Evolutionary conservation across 2,888 invertebrate species (phyloP), one percentile per base, ranked within the genome.

Genomic region (Drosophila recens): DNA sequence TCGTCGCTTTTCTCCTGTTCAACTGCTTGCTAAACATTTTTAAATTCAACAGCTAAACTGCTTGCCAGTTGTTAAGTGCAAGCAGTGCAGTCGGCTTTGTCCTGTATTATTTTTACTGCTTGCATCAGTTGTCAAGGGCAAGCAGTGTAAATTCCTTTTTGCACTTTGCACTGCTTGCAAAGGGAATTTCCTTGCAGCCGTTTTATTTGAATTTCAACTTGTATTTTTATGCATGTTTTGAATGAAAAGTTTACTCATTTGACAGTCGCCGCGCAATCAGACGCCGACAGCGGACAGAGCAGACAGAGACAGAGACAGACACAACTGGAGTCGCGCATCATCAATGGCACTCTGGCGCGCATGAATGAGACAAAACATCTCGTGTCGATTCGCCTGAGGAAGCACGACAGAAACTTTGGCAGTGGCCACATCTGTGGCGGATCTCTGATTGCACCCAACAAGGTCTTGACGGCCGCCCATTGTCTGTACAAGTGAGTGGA

Each of bases 401-500:
- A 68, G 9, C 75, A 79, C 17, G 92, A 92, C 8, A 70, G 67
- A 1, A 78, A 69, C 40, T 92, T 92, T 65, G 92, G 92, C 10
- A 77, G 65, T 42, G 92, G 92, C 0, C 92, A 92, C 69, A 82
- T 92, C 27, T 92, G 92, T 56, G 92, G 92, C 0, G 92, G 92
- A 3, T 80, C 91, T 0, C 70, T 92, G 2, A 90, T 92, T 11
- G 89, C 87, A 0, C 71, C 68, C n/a, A 90, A 76, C 38, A 92
- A 90, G 75, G 91, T 92, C 3, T 61, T 92, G 9, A 92, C 92
- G 13, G 92, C 92, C 0, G 92, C 92, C 3, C 92, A 92, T 54
- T 92, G 92, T 27, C 71, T 92, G 9, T 92, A 86, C 72, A 87
- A 91, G 91, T 92, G 57, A 90, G 89, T 87, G 40, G 6, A 4